A percentile compares a stretch with the other conserved stretches of the same genome.
phyloP scores from a whole-genome alignment of 2,113 vertebrate genomes.

The Microcebus tavaratra region DNA sequence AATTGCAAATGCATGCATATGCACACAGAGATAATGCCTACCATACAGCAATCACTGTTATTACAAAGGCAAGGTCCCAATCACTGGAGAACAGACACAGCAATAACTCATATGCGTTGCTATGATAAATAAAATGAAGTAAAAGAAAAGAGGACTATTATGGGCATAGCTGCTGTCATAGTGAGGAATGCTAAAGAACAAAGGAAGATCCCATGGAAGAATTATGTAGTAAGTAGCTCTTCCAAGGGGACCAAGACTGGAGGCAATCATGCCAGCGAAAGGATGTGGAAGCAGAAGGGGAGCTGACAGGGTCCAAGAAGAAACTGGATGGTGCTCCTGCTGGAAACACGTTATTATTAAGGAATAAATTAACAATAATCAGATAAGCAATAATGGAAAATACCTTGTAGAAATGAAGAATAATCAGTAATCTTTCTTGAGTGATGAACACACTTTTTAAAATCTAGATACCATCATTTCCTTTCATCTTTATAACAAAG shows the following conservation, averaged over 20 bases:
- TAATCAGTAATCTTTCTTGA: not conserved
- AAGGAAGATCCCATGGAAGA: not conserved
- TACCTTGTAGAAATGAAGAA: not conserved
- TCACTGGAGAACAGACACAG: not conserved
- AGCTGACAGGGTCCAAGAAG: not conserved
- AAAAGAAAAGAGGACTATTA: not conserved
- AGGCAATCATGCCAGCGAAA: not conserved
- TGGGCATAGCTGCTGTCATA: not conserved
- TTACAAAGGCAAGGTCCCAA: not conserved
- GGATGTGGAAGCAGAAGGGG: fast-evolving
- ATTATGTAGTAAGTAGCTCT: fast-evolving
- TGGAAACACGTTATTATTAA: not conserved
- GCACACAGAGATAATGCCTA: not conserved
- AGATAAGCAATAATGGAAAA: not conserved
- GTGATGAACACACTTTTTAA: not conserved
- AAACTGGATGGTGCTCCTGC: not conserved
- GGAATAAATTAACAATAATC: not conserved
- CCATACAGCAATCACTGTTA: not conserved
- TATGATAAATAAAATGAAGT: not conserved
- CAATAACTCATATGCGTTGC: not conserved
- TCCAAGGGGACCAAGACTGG: not conserved
- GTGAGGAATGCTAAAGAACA: not conserved
- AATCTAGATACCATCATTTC: not conserved
- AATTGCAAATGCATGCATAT: not conserved
- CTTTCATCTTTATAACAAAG: not conserved